A percentile compares a stretch with the other conserved stretches of the same genome.
Evolutionary conservation across 2,888 invertebrate species (phyloP).

Genomic region (Spatulosminthurus flaviceps): DNA sequence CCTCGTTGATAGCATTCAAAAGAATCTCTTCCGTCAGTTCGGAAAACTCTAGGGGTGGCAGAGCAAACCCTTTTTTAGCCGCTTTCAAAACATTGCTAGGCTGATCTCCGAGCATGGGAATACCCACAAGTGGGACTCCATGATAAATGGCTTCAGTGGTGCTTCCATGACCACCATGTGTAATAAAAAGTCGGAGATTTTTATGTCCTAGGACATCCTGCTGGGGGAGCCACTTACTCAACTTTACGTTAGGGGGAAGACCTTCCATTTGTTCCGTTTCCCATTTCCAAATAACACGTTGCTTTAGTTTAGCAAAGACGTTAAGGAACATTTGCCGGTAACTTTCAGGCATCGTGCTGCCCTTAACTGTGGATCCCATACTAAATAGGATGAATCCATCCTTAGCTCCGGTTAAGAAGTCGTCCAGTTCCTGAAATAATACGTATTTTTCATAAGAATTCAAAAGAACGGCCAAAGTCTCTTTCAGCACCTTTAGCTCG

Average conservation of each 20-base stretch:
- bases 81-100: conserved; percentile 70
- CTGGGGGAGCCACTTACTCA: conserved; percentile 78
- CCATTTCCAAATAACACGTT: conserved; percentile 85
- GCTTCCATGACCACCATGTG: conserved; percentile 75
- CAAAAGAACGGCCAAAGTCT: too few species aligned
- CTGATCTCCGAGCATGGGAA: conserved; percentile 70
- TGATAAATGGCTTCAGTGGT: conserved; percentile 73
- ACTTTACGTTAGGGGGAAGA: conserved; percentile 73
- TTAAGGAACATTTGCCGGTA: conserved; percentile 76
- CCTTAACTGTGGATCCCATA: conserved; percentile 85
- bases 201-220: conserved; percentile 76
- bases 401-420: conserved; percentile 67
- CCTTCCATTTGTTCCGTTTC: conserved; percentile 73
- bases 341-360: conserved; percentile 81
- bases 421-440: conserved; percentile 43
- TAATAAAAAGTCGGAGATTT: conserved; percentile 72
- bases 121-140: conserved; percentile 71
- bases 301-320: conserved; percentile 79
- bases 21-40: conserved; percentile 51
- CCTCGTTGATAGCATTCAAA: conserved; percentile 31
- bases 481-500: too few species aligned
- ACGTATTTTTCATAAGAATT: too few species aligned
- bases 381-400: conserved; percentile 84
- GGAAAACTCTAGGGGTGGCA: conserved; percentile 48
- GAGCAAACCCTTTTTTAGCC: conserved; percentile 69